Evolutionary conservation across 2,888 invertebrate species (phyloP), one percentile per base, ranked within the genome.

Genomic region (Drosophila infuscata): DNA sequence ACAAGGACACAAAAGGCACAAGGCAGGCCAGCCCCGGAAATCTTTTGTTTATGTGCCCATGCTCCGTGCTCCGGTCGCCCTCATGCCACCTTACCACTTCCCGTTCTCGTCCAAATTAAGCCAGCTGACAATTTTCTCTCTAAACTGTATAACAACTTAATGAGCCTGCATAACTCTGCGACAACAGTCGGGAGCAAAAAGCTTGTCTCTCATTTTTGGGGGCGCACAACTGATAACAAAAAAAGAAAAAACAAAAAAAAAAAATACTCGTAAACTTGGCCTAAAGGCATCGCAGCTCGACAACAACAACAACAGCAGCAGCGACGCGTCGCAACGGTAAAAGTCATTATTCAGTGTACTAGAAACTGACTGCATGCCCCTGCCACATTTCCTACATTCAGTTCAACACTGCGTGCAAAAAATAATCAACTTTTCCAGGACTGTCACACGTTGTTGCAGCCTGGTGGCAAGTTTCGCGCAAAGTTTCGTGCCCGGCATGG

Each of bases 121-220:
- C 83, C 82, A 83, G 90, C 90, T 90, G 89, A 89, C 89, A 89
- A 90, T 90, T 90, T 89, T 90, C 83, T 72, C 89, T 88, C 88
- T 88, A 88, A 88, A 90, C 88, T 90, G 88, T 89, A 87, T 90
- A 88, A 88, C 88, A 88, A 90, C 88, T 91, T 90, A 90, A 90
- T 90, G 91, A 91, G 91, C 89, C 83, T 86, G 91, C 87, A 89
- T 91, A 90, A 90, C 81, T 90, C 88, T 86, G 81, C 76, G 79
- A 69, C 76, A 83, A 72, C 70, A 80, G 74, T 53, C 59, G 17
- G 29, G 11, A 72, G 67, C 38, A 56, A 58, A 54, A 57, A 72
- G 60, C 36, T 59, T 70, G 70, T 51, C 66, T 63, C 53, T 53
- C 57, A 61, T 56, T 68, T 68, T 70, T 41, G 60, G 43, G 59